A percentile compares a stretch with the other conserved stretches of the same genome.
phyloP scores from a whole-genome alignment of 2,888 invertebrate genomes.

The Empis stercorea region DNA sequence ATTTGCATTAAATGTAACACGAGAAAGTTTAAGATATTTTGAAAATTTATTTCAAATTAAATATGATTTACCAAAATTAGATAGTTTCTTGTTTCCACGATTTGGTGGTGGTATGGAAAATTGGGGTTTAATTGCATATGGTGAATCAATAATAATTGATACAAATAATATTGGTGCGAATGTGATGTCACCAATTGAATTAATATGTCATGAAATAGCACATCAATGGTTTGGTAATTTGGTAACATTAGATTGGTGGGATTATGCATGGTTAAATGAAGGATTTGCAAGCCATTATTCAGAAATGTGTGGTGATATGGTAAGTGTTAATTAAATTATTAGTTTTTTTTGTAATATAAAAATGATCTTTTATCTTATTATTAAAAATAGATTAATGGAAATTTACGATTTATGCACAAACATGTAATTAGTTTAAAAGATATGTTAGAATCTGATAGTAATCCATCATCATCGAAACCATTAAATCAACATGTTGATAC shows the following conservation, averaged over 20 bases:
- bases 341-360: background rate
- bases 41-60: constrained; percentile 43
- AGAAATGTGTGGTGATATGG: constrained; percentile 4
- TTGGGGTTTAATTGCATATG: constrained; percentile 6
- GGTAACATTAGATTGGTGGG: constrained; percentile 9
- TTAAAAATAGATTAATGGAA: background rate
- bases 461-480: background rate
- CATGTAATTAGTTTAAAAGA: background rate
- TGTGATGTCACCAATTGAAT: background rate
- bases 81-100: constrained; percentile 29
- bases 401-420: background rate
- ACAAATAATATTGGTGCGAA: background rate
- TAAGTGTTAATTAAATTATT: background rate
- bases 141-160: background rate
- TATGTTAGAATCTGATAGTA: background rate
- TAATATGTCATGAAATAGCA: constrained; percentile 28
- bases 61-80: constrained; percentile 37
- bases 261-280: constrained; percentile 10
- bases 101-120: constrained; percentile 19
- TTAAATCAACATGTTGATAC: background rate
- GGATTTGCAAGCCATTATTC: constrained; percentile 8
- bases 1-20: constrained; percentile 44
- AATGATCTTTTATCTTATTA: background rate
- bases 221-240: constrained; percentile 12
- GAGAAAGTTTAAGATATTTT: constrained; percentile 39